phyloP scores from a whole-genome alignment of 1,140 invertebrate species.

The Nebria ingens region DNA sequence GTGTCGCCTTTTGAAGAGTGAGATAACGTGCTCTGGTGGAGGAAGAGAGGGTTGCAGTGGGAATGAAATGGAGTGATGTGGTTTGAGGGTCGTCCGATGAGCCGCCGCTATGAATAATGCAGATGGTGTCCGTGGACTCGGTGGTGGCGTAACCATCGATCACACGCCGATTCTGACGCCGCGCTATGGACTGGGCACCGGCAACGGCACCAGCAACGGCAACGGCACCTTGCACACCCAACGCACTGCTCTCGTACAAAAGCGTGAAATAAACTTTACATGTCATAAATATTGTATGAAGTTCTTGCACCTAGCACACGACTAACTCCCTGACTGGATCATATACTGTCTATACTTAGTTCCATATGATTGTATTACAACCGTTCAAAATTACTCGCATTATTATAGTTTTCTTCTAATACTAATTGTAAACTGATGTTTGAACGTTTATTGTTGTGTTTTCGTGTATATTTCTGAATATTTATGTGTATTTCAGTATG shows the following conservation, averaged over 20 bases:
- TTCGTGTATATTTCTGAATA: no score
- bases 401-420: no score
- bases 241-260: no score
- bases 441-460: no score
- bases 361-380: no score
- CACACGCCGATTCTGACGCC: neutral
- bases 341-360: neutral
- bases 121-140: neutral
- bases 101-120: conserved; percentile 3
- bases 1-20: no score
- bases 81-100: neutral
- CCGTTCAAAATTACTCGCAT: no score
- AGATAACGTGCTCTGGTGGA: neutral
- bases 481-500: no score
- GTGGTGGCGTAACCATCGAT: conserved; percentile 2
- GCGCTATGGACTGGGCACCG: neutral
- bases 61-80: neutral
- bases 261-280: conserved; percentile 8
- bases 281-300: conserved; percentile 8
- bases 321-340: neutral
- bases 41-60: neutral
- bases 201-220: no score
- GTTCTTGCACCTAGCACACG: neutral
- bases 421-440: no score
- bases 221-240: no score